Conservation (phyloP, 2,797 vertebrate genomes). For the Rhadinocentrus ornatus region DNA sequence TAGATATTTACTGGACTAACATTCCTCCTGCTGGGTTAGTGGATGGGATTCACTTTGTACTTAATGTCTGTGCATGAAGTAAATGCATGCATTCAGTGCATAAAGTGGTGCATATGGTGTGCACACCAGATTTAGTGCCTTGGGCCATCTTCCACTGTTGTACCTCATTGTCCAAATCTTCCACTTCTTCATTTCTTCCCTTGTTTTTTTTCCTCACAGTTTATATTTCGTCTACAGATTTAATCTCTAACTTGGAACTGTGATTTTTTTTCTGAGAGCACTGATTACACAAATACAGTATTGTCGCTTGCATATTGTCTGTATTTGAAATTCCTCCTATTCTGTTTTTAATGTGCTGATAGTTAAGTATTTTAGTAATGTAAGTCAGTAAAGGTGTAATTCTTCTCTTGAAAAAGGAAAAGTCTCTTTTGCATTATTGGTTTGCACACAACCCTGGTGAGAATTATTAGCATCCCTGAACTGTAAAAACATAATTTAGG, state of each 20-base stretch:
- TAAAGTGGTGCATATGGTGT: slow-evolving; percentile 55
- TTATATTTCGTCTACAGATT: slow-evolving; percentile 63
- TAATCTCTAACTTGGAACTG: slow-evolving; percentile 72
- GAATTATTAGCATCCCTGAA: not conserved
- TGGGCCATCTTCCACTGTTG: slow-evolving; percentile 65
- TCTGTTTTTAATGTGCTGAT: slow-evolving; percentile 62
- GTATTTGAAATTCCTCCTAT: slow-evolving; percentile 73
- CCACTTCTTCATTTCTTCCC: slow-evolving; percentile 13
- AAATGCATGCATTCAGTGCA: slow-evolving; percentile 50
- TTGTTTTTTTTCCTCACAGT: slow-evolving; percentile 51
- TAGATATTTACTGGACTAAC: slow-evolving; percentile 80
- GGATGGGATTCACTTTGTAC: slow-evolving; percentile 67
- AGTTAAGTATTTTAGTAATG: slow-evolving; percentile 56
- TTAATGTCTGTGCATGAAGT: slow-evolving; percentile 25
- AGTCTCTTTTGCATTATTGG: slow-evolving; percentile 18
- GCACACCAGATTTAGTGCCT: slow-evolving; percentile 49
- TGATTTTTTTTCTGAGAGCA: slow-evolving; percentile 69
- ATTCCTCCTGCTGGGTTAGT: slow-evolving; percentile 76
- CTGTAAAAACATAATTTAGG: not conserved
- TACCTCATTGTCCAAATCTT: slow-evolving; percentile 54
- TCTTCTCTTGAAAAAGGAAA: slow-evolving; percentile 52
- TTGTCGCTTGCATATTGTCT: slow-evolving; percentile 62
- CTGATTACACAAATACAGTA: slow-evolving; percentile 75
- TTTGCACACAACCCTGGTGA: slow-evolving; percentile 11
- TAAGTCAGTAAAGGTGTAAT: slow-evolving; percentile 26